Evolutionary conservation across 2,797 vertebrate species (phyloP), one percentile per base, ranked within the genome.

Genomic region (Acrocephalus scirpaceus): DNA sequence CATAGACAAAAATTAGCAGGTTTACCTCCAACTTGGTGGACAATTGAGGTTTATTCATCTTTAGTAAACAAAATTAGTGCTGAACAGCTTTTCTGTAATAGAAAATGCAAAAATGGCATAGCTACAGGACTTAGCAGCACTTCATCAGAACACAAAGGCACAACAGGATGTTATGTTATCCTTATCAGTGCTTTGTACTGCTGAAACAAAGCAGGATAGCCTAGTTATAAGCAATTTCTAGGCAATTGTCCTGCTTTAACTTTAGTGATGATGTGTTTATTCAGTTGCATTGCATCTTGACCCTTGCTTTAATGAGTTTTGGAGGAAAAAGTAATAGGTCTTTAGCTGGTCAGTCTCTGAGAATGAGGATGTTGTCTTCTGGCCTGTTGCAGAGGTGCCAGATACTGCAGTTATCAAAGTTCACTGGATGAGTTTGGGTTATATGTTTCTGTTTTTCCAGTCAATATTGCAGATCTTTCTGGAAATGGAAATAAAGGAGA

Each of bases 401-500:
- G 30, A 60, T 77, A 45, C 32, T 80, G 69, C 13, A 27, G n/a
- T 83, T 75, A 50, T 3, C 53, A 19, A 87, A 61, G 25, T n/a
- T 70, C 64, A 58, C 65, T 76, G 30, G 72, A 34, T 90, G 81
- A 95, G 12, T 65, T 77, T 88, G 53, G 13, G 30, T 94, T 78
- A 54, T n/a, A 22, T 91, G 44, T 36, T 92, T 91, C 86, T 96
- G 58, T 90, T 95, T 81, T 75, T 56, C 71, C 79, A 95, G 93
- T 83, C 95, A 32, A 90, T 95, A 36, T 32, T 97, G 84, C 73
- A 87, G 36, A n/a, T 97, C 38, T 71, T 97, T 36, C 29, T 79
- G 69, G 96, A 96, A 96, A 96, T 97, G 97, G 96, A 97, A 90
- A 84, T 48, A 65, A 72, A 78, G 16, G 47, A 19, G 27, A 32